Evolutionary conservation across 2,888 invertebrate genomes (phyloP).

Genomic region (Oxytorus armatus): DNA sequence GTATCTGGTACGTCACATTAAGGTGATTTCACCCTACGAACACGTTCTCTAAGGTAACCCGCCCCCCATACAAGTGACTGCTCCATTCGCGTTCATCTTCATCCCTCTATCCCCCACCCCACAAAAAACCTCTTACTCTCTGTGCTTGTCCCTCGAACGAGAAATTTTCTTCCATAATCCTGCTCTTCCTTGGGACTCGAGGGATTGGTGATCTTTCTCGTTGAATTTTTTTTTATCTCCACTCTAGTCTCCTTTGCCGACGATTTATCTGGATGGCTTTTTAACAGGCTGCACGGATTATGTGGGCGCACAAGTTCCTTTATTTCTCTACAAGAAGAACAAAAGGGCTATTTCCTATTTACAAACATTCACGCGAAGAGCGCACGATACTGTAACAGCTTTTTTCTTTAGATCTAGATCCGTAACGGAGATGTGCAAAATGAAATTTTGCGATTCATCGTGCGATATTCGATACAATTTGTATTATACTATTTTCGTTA

Average conservation of each 20-base stretch:
- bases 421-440: no score
- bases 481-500: no score
- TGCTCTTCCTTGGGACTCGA: neutral
- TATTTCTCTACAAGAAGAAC: neutral
- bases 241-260: slow-evolving; percentile 4
- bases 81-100: no score
- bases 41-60: slow-evolving; percentile 71
- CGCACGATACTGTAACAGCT: no score
- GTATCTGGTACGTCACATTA: slow-evolving; percentile 94
- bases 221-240: slow-evolving; percentile 27
- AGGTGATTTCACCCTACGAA: slow-evolving; percentile 81
- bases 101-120: slow-evolving; percentile 1
- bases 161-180: slow-evolving; percentile 20
- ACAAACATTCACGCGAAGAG: no score
- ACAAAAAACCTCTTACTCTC: neutral
- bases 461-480: no score
- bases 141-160: neutral
- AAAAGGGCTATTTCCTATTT: no score
- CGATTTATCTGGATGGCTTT: slow-evolving; percentile 51
- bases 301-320: no score
- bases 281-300: slow-evolving; percentile 21
- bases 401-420: no score
- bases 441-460: no score
- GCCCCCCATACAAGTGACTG: no score
- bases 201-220: neutral